Conservation (phyloP, 2,797 vertebrate genomes). For the Squalus acanthias region DNA sequence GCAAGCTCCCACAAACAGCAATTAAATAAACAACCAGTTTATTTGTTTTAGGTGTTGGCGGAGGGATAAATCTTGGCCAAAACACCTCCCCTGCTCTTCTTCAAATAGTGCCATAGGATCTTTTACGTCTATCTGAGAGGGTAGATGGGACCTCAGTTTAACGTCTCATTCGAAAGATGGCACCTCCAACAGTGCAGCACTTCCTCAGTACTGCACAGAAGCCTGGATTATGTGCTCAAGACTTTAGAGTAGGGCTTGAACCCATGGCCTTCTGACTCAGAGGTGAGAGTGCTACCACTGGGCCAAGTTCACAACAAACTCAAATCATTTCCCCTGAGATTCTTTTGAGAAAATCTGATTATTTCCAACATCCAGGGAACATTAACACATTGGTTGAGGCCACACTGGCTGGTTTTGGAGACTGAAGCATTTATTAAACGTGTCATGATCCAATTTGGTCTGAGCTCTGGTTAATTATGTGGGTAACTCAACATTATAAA, state of each 20-base stretch:
- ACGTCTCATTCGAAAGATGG: not conserved
- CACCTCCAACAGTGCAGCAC: not conserved
- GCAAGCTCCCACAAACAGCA: not conserved
- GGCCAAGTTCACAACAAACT: not conserved
- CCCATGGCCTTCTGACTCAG: too few species aligned
- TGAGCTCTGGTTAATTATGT: not conserved
- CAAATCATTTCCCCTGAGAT: not conserved
- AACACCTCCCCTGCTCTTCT: not conserved
- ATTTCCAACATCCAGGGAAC: not conserved
- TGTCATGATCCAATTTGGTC: not conserved
- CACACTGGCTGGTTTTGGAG: not conserved
- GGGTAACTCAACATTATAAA: not conserved
- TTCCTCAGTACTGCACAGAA: not conserved
- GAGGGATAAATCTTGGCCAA: not conserved
- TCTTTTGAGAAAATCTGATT: not conserved
- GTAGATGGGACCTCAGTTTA: not conserved
- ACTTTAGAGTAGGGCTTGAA: too few species aligned
- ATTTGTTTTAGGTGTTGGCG: not conserved
- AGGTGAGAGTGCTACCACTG: not conserved
- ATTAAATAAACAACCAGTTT: not conserved
- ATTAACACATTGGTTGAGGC: not conserved
- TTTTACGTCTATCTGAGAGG: not conserved
- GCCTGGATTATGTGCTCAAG: too few species aligned
- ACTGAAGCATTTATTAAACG: not conserved
- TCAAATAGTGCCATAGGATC: not conserved